A percentile compares a stretch with the other conserved stretches of the same genome.
Evolutionary conservation across 2,888 invertebrate species (phyloP).

Genomic region (Anthoptus insignis): DNA sequence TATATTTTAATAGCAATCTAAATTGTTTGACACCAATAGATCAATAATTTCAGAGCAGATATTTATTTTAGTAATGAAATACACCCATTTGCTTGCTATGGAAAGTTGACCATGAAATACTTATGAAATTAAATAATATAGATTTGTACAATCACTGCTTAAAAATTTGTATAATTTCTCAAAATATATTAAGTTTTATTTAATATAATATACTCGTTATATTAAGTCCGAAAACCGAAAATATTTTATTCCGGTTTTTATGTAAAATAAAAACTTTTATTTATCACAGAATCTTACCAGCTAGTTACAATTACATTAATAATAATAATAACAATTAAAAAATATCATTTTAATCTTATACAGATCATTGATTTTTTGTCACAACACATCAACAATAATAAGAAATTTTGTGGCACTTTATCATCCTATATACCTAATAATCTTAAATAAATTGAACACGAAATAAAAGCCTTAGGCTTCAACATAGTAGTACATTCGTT

Average conservation of each 20-base stretch:
- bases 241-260: too few relatives aligned
- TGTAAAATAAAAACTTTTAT: slow-evolving; percentile 54
- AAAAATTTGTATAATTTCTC: too few relatives aligned
- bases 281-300: slow-evolving; percentile 73
- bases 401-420: slow-evolving; percentile 68
- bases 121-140: too few relatives aligned
- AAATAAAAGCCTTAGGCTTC: slow-evolving; percentile 57
- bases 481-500: slow-evolving; percentile 83
- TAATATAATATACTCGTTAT: slow-evolving; percentile 36
- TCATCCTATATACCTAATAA: slow-evolving; percentile 51
- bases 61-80: too few relatives aligned
- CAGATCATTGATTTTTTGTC: slow-evolving; percentile 18
- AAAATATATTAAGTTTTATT: not conserved
- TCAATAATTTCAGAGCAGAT: too few relatives aligned
- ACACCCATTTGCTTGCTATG: too few relatives aligned
- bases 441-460: slow-evolving; percentile 25
- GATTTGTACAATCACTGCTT: too few relatives aligned
- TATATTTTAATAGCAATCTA: too few relatives aligned
- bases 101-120: too few relatives aligned
- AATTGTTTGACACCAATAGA: too few relatives aligned
- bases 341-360: slow-evolving; percentile 40
- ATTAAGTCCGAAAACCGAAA: too few relatives aligned
- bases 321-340: slow-evolving; percentile 36
- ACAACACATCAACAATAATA: slow-evolving; percentile 30
- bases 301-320: slow-evolving; percentile 39